Evolutionary conservation across 2,797 vertebrate genomes (phyloP).

Genomic region (Coccyzus lansbergi): DNA sequence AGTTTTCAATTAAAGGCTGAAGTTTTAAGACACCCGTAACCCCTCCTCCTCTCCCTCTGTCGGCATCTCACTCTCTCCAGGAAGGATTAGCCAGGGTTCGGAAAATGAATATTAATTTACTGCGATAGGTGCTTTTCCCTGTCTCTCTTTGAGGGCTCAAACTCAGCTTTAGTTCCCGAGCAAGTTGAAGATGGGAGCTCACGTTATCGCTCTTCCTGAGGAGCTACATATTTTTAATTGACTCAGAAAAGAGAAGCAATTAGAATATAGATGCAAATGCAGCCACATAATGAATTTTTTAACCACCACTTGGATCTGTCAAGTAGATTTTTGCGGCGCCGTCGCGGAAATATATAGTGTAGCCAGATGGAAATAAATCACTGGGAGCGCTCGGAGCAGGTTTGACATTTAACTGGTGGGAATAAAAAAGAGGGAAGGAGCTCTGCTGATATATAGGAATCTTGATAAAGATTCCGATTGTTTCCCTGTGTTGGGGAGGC

Average conservation of each 20-base stretch:
- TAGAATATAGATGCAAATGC: constrained; percentile 51
- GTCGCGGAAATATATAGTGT: background rate
- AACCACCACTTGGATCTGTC: constrained; percentile 52
- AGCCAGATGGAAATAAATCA: constrained; percentile 47
- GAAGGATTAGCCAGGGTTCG: constrained; percentile 37
- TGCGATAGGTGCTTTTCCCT: background rate
- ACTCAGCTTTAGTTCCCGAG: background rate
- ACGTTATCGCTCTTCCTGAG: background rate
- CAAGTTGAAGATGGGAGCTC: background rate
- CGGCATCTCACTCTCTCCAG: background rate
- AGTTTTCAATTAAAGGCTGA: constrained; percentile 41
- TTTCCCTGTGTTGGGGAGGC: background rate
- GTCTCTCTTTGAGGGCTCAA: background rate
- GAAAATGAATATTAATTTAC: constrained; percentile 16
- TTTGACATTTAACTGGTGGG: constrained; percentile 23
- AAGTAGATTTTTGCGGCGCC: constrained; percentile 19
- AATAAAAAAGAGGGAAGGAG: background rate
- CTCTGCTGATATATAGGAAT: background rate
- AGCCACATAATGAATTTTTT: constrained; percentile 55
- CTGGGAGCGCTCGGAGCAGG: background rate
- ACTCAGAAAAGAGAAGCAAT: constrained; percentile 47
- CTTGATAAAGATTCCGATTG: background rate
- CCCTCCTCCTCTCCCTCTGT: background rate
- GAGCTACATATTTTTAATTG: constrained; percentile 57
- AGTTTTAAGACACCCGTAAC: background rate